These are phyloP conservation scores for Drosophila bocqueti DNA, from an alignment of 1,140 invertebrate species.

Conservation along the genomic window DNA sequence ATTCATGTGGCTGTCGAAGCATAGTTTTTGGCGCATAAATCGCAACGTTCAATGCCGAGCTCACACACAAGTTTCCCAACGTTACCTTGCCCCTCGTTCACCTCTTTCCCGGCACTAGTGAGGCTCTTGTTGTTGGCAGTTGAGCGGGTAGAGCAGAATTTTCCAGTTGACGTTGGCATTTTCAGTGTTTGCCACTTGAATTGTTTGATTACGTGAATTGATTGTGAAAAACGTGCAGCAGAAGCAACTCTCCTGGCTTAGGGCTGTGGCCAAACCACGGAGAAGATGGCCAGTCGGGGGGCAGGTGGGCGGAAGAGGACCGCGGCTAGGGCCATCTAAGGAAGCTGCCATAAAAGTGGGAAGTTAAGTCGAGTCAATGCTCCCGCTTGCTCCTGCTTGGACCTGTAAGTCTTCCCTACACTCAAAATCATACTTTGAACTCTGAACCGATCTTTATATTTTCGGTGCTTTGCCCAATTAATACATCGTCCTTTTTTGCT, in stretches of 20 bases:
- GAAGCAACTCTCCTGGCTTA: conserved; percentile 64
- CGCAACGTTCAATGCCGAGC: conserved; percentile 75
- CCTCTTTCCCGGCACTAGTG: conserved; percentile 7
- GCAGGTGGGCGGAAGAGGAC: neutral
- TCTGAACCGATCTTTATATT: neutral
- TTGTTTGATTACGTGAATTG: conserved; percentile 84
- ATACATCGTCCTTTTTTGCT: no score
- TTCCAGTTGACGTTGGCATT: conserved; percentile 84
- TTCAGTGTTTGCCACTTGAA: conserved; percentile 84
- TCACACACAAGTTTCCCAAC: conserved; percentile 18
- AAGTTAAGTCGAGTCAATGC: conserved; percentile 44
- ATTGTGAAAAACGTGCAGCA: conserved; percentile 82
- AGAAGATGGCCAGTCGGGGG: conserved; percentile 2
- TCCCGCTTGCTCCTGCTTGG: conserved; percentile 7
- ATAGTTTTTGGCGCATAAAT: conserved; percentile 84
- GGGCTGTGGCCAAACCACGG: conserved; percentile 13
- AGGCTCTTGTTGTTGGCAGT: conserved; percentile 52
- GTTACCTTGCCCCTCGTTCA: neutral
- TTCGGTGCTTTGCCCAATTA: neutral
- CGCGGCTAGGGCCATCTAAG: conserved; percentile 26
- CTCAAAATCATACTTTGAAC: neutral
- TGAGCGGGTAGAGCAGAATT: conserved; percentile 67
- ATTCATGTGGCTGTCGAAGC: conserved; percentile 82
- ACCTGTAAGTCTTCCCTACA: neutral
- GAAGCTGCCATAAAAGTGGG: conserved; percentile 48